A percentile compares a stretch with the other conserved stretches of the same genome.
Evolutionary conservation across 2,888 invertebrate species (phyloP).

Genomic region (Ptilodon capucinus): DNA sequence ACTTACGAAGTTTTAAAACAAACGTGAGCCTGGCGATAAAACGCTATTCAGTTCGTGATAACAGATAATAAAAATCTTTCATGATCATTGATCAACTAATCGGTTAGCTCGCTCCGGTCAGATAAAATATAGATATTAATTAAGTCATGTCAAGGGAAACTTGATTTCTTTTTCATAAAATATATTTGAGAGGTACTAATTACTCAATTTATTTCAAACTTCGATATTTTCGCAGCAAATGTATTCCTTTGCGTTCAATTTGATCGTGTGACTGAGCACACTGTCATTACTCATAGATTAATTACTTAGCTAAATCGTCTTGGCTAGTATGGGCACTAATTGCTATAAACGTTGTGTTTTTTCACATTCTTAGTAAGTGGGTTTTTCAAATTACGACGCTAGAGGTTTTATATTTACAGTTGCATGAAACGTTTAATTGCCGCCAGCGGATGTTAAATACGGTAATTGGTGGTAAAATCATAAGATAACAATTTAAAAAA

Average conservation of each 20-base stretch:
- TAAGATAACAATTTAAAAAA: slow-evolving; percentile 49
- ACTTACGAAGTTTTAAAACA: slow-evolving; percentile 12
- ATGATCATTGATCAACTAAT: slow-evolving; percentile 31
- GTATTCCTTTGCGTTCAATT: slow-evolving; percentile 37
- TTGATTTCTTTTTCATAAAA: slow-evolving; percentile 23
- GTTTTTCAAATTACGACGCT: slow-evolving; percentile 66
- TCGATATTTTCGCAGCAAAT: not conserved
- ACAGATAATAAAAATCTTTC: slow-evolving; percentile 36
- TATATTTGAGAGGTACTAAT: slow-evolving; percentile 2
- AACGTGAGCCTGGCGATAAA: slow-evolving; percentile 21
- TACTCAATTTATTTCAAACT: not conserved
- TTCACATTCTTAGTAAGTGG: slow-evolving; percentile 72
- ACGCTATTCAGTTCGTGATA: slow-evolving; percentile 32
- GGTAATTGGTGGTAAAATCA: slow-evolving; percentile 73
- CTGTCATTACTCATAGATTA: slow-evolving; percentile 57
- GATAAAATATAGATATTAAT: slow-evolving; percentile 32
- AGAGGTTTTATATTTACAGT: slow-evolving; percentile 75
- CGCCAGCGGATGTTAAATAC: slow-evolving; percentile 70
- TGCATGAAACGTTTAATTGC: slow-evolving; percentile 77
- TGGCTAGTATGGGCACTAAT: slow-evolving; percentile 70
- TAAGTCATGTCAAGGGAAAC: slow-evolving; percentile 41
- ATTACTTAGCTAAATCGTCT: slow-evolving; percentile 67
- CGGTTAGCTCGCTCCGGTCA: slow-evolving; percentile 27
- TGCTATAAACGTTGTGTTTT: slow-evolving; percentile 74
- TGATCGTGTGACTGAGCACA: slow-evolving; percentile 42